Evolutionary conservation across 2,113 vertebrate species (phyloP).

Genomic region (Callipepla squamata): DNA sequence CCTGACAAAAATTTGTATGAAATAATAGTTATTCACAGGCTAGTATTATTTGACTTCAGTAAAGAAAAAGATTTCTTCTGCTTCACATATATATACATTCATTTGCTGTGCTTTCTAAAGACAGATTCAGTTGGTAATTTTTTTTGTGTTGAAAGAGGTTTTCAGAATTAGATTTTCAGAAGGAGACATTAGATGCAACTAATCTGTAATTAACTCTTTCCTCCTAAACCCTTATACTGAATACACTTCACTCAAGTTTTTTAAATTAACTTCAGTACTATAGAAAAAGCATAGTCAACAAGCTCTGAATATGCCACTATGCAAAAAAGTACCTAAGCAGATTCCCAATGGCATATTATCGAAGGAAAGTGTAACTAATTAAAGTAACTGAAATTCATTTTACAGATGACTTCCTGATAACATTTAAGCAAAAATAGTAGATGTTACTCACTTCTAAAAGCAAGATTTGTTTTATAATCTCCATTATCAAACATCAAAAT

Average conservation of each 20-base stretch:
- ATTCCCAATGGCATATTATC: fast-evolving
- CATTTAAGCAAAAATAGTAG: neutral
- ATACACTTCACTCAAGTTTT: neutral
- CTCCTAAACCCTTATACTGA: neutral
- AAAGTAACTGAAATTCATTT: neutral
- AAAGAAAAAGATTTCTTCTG: slow-evolving; percentile 16
- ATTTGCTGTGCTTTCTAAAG: neutral
- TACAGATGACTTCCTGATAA: neutral
- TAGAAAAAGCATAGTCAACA: neutral
- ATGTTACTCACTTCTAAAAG: neutral
- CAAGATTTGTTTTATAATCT: neutral
- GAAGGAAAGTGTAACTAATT: neutral
- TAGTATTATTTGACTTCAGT: neutral
- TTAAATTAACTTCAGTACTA: neutral
- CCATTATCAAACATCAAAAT: neutral
- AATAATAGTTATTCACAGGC: slow-evolving; percentile 44
- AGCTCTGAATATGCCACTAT: neutral
- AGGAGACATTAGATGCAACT: neutral
- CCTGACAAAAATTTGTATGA: slow-evolving; percentile 41
- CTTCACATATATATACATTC: neutral
- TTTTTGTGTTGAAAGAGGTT: neutral
- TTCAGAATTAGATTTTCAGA: slow-evolving; percentile 6
- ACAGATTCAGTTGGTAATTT: neutral
- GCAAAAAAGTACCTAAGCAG: neutral
- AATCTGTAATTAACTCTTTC: slow-evolving; percentile 1